Evolutionary conservation across 2,888 invertebrate species (phyloP), one percentile per base, ranked within the genome.

Genomic region (Lasioglossum calceatum): DNA sequence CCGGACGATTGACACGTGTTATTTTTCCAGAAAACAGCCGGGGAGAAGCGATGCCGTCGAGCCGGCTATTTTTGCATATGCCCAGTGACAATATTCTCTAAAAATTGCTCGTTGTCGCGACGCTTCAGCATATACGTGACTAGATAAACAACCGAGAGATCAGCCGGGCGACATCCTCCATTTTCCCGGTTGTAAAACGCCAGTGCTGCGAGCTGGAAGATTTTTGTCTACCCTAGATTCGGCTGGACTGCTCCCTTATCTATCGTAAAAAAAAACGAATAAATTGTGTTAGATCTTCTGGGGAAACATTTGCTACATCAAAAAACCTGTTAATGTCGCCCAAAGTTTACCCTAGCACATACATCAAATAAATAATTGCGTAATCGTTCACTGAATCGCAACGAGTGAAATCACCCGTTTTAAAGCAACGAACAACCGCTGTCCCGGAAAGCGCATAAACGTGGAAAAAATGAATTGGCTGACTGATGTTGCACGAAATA

Each of bases 401-500:
- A 12, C n/a, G 27, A 61, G 14, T 12, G 61, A 27, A 61, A 27
- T 61, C 27, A 27, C n/a, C 61, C 5, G 27, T 16, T 14, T 14
- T 4, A 4, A 27, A 61, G 27, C 61, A 61, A 61, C 14, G 12
- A 61, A 61, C 14, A 27, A 27, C 42, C 44, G 27, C 7, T 16
- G 16, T 27, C 72, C 44, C 72, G 44, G 12, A 72, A 42, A 44
- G 61, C 12, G 61, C 61, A 44, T 23, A 73, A 73, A 50, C 50
- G 77, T 23, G 77, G 39, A 54, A 36, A 32, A 23, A 74, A 74
- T 67, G 47, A 74, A 39, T n/a, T 27, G 36, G 19, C 42, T 23
- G 71, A 71, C 23, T 23, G 39, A 78, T 16, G 78, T 39, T 7
- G 67, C 54, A 39, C 44, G 19, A 61, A 76, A 77, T 36, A 76